Evolutionary conservation across 1,140 invertebrate species (phyloP), one percentile per base, ranked within the genome.

Genomic region (Chlorops oryzae): DNA sequence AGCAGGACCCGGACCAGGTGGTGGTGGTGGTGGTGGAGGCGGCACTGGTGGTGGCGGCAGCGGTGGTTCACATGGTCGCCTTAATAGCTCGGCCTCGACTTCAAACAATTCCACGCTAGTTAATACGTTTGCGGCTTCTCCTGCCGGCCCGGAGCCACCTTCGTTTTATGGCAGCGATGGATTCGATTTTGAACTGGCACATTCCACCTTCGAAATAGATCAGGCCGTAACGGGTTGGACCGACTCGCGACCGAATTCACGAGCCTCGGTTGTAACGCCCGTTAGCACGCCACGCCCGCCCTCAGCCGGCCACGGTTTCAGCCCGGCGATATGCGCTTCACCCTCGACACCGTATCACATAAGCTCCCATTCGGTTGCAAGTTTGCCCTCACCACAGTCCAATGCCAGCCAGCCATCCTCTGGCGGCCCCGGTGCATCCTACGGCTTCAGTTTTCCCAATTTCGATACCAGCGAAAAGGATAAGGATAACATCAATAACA

Each of bases 351-450:
- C 65, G 18, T 72, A 72, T 49, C 70, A 72, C 40, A 28, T 68
- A 5, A 67, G 64, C n/a, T 66, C 62, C 25, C 64, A 70, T 45
- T 65, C 63, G 27, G 63, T 61, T 10, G 62, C 68, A 43, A 68
- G 68, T 52, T 58, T 72, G 42, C 69, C 70, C 7, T 72, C 69
- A 46, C 70, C 70, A 22, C 67, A 71, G 41, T 68, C 62, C 5
- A 70, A 70, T 66, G 75, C 76, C 62, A 77, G 75, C 71, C 65
- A 66, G 21, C 58, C 64, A 17, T 56, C 28, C 6, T 7, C 34
- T 27, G 58, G 61, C 4, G 52, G 62, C 23, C 21, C 39, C 0
- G 42, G 42, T 25, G 39, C 12, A 10, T 62, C 49, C 47, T 68
- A 63, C 39, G 59, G 61, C 47, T 70, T 66, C 54, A 63, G 55